Conservation (phyloP, 2,113 vertebrate species). For the Xenus cinereus region DNA sequence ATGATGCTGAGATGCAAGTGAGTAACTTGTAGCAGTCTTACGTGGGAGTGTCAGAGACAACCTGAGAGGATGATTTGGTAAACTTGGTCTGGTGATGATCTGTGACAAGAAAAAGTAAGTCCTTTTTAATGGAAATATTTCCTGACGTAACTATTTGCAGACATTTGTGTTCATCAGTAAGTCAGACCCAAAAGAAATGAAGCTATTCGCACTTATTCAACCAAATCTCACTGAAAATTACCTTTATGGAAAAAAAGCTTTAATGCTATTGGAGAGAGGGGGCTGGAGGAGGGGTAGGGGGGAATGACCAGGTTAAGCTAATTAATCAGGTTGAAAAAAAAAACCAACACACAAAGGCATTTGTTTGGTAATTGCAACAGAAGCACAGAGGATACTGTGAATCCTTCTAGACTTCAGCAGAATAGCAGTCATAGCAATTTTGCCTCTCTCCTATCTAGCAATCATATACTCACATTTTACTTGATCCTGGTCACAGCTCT, state of each 20-base stretch:
- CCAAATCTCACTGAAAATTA: not conserved
- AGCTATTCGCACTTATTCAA: not conserved
- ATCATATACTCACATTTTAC: not conserved
- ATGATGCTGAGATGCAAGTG: not conserved
- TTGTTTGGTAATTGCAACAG: not conserved
- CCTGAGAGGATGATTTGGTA: not conserved
- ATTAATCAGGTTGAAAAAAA: not conserved
- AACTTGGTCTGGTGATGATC: not conserved
- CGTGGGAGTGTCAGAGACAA: not conserved
- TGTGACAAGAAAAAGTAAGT: not conserved
- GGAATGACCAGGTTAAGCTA: not conserved
- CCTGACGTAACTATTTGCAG: not conserved
- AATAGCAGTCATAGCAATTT: not conserved
- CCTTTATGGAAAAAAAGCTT: not conserved
- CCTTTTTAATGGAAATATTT: not conserved
- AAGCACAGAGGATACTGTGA: not conserved
- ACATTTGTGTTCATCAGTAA: not conserved
- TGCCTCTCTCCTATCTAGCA: not conserved
- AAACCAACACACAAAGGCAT: not conserved
- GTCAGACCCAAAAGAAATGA: not conserved
- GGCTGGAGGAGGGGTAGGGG: not conserved
- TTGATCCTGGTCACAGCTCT: not conserved
- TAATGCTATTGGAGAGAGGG: not conserved
- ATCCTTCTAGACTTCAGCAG: not conserved
- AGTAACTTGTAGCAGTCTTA: not conserved